Evolutionary conservation across 1,140 invertebrate species (phyloP).

Genomic region (Listronotus oregonensis): DNA sequence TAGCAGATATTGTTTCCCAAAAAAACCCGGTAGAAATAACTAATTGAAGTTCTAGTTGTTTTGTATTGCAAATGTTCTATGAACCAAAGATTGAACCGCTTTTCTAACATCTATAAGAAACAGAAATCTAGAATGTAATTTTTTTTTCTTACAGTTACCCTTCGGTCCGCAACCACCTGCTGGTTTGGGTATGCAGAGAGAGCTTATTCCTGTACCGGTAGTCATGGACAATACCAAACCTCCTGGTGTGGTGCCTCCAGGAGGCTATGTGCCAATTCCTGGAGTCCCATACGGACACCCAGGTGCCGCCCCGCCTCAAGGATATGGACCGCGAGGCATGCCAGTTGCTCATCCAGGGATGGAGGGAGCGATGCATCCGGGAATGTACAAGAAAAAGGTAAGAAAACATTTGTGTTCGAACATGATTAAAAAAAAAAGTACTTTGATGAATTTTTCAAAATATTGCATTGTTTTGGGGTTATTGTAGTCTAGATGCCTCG

Average conservation of each 20-base stretch:
- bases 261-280: constrained; percentile 16
- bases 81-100: too few species aligned
- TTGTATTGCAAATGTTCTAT: too few species aligned
- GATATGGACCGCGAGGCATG: constrained; percentile 36
- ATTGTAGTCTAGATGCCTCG: too few species aligned
- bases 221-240: constrained; percentile 56
- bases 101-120: too few species aligned
- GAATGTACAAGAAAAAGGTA: constrained; percentile 59
- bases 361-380: constrained; percentile 33
- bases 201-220: constrained; percentile 69
- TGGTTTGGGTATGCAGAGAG: constrained; percentile 57
- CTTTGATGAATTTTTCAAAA: too few species aligned
- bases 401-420: constrained; percentile 25
- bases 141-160: constrained; percentile 39
- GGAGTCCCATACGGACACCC: constrained; percentile 8
- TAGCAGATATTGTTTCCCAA: too few species aligned
- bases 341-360: constrained; percentile 15
- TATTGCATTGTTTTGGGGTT: too few species aligned
- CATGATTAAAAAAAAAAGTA: too few species aligned
- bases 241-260: constrained; percentile 15
- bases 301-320: constrained; percentile 18
- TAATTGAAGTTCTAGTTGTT: too few species aligned
- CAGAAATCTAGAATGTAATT: constrained; percentile 16
- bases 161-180: constrained; percentile 45
- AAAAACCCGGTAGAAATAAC: too few species aligned